Evolutionary conservation across 53 echinoderm and acorn worm genomes (phyloP), one percentile per base, ranked within the genome.

Genomic region (Holothuria leucospilota): DNA sequence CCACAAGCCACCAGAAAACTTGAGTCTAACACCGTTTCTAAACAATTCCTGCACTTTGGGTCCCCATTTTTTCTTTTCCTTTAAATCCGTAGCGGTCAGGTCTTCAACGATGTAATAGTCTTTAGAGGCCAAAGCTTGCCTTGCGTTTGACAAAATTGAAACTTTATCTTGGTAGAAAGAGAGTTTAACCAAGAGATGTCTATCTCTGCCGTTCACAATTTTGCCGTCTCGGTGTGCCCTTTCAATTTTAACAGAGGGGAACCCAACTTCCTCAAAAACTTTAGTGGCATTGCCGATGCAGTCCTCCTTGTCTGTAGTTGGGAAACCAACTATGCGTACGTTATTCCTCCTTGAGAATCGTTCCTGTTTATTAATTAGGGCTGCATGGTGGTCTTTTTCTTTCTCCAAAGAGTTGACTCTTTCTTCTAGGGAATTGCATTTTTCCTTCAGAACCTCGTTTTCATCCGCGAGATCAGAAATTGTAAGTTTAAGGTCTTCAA

Each of bases 131-230:
- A 71, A 20, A 13, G 21, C 39, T 16, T 71, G 72, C 20, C 72
- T 71, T 69, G 64, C 64, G 0, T 64, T 64, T 64, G 64, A 64
- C 20, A 64, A 64, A 14, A 64, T 64, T 0, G 49, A 49, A 49
- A 49, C 6, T 6, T 49, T 49, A 0, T 49, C 49, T 20, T 49
- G 16, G 34, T 7, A 77, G 25, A 77, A 77, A 16, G 77, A 77
- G 9, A 77, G 49, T 26, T 77, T 46, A 8, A 77, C 77, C 53
- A 77, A 77, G 53, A 77, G 77, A 21, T 77, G 77, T 51, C 77
- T 49, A 11, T 77, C 27, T 9, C 77, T 49, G 0, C 77, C 23
- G 27, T 49, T 49, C 7, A 52, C 23, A 6, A 49, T 20, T 20
- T 27, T 77, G 7, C 77, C 53, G 25, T 41, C 3, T 27, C 77